Evolutionary conservation across 1,140 invertebrate species (phyloP), one percentile per base, ranked within the genome.

Genomic region (Caenorhabditis latens): DNA sequence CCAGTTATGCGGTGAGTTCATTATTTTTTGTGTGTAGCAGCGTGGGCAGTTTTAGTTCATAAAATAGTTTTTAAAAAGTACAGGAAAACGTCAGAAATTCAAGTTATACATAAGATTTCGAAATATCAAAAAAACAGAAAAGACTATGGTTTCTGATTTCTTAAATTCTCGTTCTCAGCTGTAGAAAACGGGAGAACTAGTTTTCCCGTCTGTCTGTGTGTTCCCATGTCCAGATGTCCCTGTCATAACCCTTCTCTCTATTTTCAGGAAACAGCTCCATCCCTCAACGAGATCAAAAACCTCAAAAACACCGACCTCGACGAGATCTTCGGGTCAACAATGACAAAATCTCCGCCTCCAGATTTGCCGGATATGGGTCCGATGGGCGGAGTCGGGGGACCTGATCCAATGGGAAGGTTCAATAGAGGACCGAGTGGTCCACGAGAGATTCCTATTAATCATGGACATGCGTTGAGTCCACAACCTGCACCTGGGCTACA

Each of bases 381-480:
- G 13, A 79, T 79, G n/a, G 65, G 65, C 1, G 71, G 71, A 32
- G n/a, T 24, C 4, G 6, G 16, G 5, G 40, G 65, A 7, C 65
- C 21, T 14, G 43, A 48, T 40, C 32, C 65, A 4, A 46, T 79
- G 43, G 71, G 71, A 24, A 14, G 71, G 13, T 79, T 24, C 46
- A n/a, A 79, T n/a, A 13, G 71, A 8, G 71, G n/a, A 8, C 71
- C 43, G 50, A 21, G 32, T 79, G 71, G 71, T 79, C 71, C 71
- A 46, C 71, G 71, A 1, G 71, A 79, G n/a, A 42, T 79, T 24
- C 71, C 71, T 5, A 79, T 79, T n/a, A 79, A 79, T 53, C 71
- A 79, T 50, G 71, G 71, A 11, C 71, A 79, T n/a, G 71, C 71
- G 19, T 50, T 79, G n/a, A 79, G 71, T n/a, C 71, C 71, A 0